phyloP scores from a whole-genome alignment of 2,113 vertebrate genomes.

The Oryzias curvinotus region DNA sequence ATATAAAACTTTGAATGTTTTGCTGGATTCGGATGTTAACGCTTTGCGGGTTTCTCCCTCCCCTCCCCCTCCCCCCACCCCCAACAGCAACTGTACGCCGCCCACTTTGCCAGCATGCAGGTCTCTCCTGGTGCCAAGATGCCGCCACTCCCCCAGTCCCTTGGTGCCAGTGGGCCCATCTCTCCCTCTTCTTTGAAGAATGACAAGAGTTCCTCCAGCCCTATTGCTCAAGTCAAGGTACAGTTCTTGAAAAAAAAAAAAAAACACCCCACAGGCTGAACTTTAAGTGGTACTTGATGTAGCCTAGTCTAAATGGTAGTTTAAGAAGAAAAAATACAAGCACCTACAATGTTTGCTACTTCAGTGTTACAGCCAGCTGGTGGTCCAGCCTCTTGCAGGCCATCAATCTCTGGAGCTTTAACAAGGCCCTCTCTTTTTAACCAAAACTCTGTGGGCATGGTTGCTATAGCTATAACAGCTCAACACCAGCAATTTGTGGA shows the following conservation, averaged over 20 bases:
- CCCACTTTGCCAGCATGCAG: conserved; percentile 99
- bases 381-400: conserved; percentile 47
- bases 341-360: conserved; percentile 29
- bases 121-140: conserved; percentile 99
- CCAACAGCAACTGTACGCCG: conserved; percentile 97
- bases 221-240: conserved; percentile 97
- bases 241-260: conserved; percentile 31
- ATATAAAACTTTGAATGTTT: conserved; percentile 74
- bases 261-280: conserved; percentile 19
- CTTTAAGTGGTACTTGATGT: conserved; percentile 66
- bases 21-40: conserved; percentile 75
- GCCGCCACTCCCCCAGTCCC: conserved; percentile 91
- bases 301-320: conserved; percentile 32
- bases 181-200: conserved; percentile 97
- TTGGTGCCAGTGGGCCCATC: conserved; percentile 88
- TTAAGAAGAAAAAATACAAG: conserved; percentile 11
- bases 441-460: conserved; percentile 74
- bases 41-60: conserved; percentile 69
- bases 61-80: conserved; percentile 80
- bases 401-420: conserved; percentile 74
- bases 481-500: conserved; percentile 70
- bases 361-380: conserved; percentile 23
- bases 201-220: conserved; percentile 97
- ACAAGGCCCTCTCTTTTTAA: conserved; percentile 63
- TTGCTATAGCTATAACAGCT: conserved; percentile 70